A percentile compares a stretch with the other conserved stretches of the same genome.
phyloP scores from a whole-genome alignment of 1,140 invertebrate species.

The Bombyx mandarina region DNA sequence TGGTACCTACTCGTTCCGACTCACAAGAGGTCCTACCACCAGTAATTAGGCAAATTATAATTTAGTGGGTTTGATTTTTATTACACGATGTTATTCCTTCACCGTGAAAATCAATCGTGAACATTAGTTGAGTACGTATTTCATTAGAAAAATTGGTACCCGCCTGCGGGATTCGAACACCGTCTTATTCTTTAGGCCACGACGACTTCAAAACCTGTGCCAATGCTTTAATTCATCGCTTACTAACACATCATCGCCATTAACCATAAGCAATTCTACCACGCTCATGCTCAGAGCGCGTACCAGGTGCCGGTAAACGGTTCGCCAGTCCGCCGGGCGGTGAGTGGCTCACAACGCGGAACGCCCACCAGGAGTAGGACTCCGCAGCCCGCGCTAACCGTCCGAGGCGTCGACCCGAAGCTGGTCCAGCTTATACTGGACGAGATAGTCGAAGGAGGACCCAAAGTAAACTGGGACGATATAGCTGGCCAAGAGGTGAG shows the following conservation, averaged over 20 bases:
- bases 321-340: constrained; percentile 76
- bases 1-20: no score
- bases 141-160: no score
- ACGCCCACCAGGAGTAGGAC: constrained; percentile 60
- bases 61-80: no score
- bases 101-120: no score
- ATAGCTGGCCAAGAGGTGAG: constrained; percentile 89
- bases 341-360: constrained; percentile 53
- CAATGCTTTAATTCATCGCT: no score
- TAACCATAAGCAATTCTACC: constrained; percentile 12
- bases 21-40: no score
- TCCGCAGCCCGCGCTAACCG: constrained; percentile 60
- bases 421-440: constrained; percentile 85
- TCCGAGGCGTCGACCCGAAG: constrained; percentile 90
- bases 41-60: no score
- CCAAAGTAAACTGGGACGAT: constrained; percentile 91
- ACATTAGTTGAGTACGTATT: no score
- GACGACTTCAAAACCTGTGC: no score
- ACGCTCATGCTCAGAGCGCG: constrained; percentile 15
- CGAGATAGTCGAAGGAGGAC: constrained; percentile 83
- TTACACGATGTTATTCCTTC: no score
- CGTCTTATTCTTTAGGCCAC: no score
- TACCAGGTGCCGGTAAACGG: constrained; percentile 55
- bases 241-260: constrained; percentile 7
- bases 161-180: no score